phyloP scores from a whole-genome alignment of 35 echinoderm and acorn worm genomes.

The Apostichopus japonicus region DNA sequence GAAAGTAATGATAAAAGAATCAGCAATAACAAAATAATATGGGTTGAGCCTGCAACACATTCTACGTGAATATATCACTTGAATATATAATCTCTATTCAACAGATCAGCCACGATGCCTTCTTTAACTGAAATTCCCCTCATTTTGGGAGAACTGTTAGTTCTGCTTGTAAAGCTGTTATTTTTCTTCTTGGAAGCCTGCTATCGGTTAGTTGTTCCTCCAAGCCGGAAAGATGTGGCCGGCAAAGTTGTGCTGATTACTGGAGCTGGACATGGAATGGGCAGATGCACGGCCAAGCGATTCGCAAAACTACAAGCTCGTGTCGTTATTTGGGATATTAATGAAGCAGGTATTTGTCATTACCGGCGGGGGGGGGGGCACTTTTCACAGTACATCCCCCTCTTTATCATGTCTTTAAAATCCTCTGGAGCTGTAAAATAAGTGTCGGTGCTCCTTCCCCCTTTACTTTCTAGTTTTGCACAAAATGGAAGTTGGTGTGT shows the following conservation, averaged over 20 bases:
- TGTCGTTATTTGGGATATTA: constrained; percentile 90
- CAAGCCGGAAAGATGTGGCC: constrained; percentile 42
- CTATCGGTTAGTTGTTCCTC: constrained; percentile 45
- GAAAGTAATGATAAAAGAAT: too few species aligned
- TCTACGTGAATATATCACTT: too few species aligned
- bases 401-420: too few species aligned
- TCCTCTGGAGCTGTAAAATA: too few species aligned
- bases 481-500: too few species aligned
- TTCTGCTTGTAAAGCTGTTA: background rate
- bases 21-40: too few species aligned
- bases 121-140: background rate
- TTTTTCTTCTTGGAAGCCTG: constrained; percentile 31
- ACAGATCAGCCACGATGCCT: background rate
- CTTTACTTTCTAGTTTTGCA: too few species aligned
- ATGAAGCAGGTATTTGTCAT: constrained; percentile 44
- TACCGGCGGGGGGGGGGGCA: too few species aligned
- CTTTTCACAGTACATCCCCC: too few species aligned
- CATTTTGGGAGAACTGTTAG: constrained; percentile 12
- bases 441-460: too few species aligned
- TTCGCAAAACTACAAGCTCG: constrained; percentile 65
- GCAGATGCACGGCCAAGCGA: constrained; percentile 58
- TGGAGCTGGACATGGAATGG: constrained; percentile 81
- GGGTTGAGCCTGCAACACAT: too few species aligned
- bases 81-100: background rate
- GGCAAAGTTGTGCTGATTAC: constrained; percentile 78